phyloP scores from a whole-genome alignment of 2,113 vertebrate species.

The Rhinogobius similis region DNA sequence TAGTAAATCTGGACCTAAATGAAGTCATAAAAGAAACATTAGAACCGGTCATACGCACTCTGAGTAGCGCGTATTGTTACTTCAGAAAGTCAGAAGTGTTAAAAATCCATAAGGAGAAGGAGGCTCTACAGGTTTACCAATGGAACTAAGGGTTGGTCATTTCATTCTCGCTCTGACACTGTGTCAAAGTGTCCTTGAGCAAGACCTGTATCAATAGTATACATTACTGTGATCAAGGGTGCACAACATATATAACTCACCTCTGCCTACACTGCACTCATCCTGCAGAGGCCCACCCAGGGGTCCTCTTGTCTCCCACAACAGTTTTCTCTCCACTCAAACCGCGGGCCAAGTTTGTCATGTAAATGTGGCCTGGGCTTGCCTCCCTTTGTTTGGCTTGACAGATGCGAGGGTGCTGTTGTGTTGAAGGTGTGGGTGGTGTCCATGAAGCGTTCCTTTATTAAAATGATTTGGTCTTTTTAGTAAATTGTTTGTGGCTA shows the following conservation, averaged over 20 bases:
- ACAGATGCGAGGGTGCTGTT: constrained; percentile 60
- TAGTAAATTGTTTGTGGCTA: constrained; percentile 10
- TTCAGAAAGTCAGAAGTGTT: not conserved
- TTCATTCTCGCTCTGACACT: too few species aligned
- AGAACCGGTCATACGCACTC: too few species aligned
- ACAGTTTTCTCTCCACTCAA: constrained; percentile 72
- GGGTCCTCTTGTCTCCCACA: constrained; percentile 69
- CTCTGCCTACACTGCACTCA: constrained; percentile 30
- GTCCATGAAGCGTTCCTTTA: constrained; percentile 26
- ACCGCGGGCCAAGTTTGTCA: constrained; percentile 70
- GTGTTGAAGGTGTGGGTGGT: constrained; percentile 40
- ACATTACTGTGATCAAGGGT: not conserved
- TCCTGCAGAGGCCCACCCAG: constrained; percentile 65
- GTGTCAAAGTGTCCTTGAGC: not conserved
- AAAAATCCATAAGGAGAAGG: not conserved
- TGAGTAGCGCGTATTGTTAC: not conserved
- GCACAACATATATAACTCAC: not conserved
- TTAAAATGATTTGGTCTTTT: constrained; percentile 3
- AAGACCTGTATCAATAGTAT: not conserved
- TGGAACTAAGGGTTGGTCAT: too few species aligned
- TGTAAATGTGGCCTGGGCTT: constrained; percentile 68
- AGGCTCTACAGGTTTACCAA: too few species aligned
- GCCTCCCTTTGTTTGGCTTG: constrained; percentile 66
- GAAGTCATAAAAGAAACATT: too few species aligned
- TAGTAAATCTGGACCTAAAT: too few species aligned